These are phyloP conservation scores for Eristalinus sepulchralis DNA, from an alignment of 2,888 invertebrate species.

Conservation along the genomic window DNA sequence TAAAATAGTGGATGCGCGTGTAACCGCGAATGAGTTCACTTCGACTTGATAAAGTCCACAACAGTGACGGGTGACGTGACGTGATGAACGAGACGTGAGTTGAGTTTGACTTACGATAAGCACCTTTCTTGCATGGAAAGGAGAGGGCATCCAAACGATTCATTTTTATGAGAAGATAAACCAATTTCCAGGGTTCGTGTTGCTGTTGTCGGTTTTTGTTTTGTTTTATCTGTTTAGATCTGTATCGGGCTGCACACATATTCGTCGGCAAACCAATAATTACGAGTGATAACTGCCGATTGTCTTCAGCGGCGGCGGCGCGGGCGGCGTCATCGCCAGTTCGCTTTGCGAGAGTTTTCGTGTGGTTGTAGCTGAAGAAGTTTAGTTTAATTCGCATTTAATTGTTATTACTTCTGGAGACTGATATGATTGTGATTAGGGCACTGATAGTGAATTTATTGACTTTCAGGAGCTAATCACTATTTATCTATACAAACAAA, in stretches of 20 bases:
- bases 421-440: not conserved
- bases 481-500: not conserved
- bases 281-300: not conserved
- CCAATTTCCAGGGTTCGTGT: not conserved
- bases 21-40: conserved; percentile 24
- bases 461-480: not conserved
- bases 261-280: not conserved
- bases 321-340: not conserved
- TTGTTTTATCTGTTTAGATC: not conserved
- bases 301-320: not conserved
- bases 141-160: not conserved
- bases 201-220: not conserved
- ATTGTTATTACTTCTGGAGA: conserved; percentile 18
- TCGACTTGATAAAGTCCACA: conserved; percentile 47
- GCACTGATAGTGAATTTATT: not conserved
- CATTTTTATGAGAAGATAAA: not conserved
- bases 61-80: not conserved
- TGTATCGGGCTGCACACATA: not conserved
- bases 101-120: not conserved
- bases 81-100: conserved; percentile 3
- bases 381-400: conserved; percentile 9
- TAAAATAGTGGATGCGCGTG: conserved; percentile 20
- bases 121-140: not conserved
- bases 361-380: not conserved
- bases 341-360: not conserved